Evolutionary conservation across 2,797 vertebrate species (phyloP), one percentile per base, ranked within the genome.

Genomic region (Tapirus indicus): DNA sequence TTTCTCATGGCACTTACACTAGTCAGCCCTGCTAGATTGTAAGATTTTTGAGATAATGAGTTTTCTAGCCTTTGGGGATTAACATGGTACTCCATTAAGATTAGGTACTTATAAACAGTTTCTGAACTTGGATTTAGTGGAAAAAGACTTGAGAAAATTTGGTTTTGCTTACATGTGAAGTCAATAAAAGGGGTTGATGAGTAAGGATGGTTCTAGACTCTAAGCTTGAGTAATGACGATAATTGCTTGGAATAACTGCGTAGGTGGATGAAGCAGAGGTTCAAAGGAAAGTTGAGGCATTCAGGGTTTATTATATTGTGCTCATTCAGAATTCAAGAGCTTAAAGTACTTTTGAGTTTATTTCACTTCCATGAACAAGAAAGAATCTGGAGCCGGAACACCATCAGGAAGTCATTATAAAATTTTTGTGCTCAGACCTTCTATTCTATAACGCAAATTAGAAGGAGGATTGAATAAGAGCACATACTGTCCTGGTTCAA

Each of bases 301-400:
- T 93, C 62, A 38, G 49, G 6, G 1, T 60, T 66, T 71, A 74
- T 72, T 41, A 20, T 4, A 47, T 29, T 77, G 44, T 62, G 16
- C 56, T 93, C 27, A 66, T 60, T 96, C 54, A 88, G 91, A 92
- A 90, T 68, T 18, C 44, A 94, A 95, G 80, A 88, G 85, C 68
- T 94, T 41, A 62, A 74, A 77, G 71, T 20, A n/a, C 78, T 82
- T 93, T 91, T 9, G 9, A 77, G 54, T 85, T 60, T 72, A 93
- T 72, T 87, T 54, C 44, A 47, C 44, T 86, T 86, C 27, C 32
- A 68, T 1, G 23, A 25, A 56, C n/a, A 88, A 72, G 66, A 52
- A 87, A 91, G 85, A 86, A 41, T 85, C 44, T 82, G 25, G 35
- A 91, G 60, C 20, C 6, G 0, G 88, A 88, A 86, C 1, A 52